phyloP scores from a whole-genome alignment of 2,797 vertebrate species.

The Cossypha niveicapilla region DNA sequence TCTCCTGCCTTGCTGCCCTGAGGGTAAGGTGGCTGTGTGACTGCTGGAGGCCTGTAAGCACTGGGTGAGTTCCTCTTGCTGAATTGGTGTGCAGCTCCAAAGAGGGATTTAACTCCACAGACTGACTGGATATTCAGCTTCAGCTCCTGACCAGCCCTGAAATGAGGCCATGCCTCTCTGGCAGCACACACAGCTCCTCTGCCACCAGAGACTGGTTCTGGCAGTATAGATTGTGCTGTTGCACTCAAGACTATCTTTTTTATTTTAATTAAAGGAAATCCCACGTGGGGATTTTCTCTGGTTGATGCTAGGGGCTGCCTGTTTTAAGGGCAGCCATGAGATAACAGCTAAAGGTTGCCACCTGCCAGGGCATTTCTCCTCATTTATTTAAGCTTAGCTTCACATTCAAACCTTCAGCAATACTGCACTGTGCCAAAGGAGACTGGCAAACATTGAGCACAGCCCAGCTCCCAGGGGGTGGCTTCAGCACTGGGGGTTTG shows the following conservation, averaged over 20 bases:
- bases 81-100: rapidly evolving
- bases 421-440: neutral
- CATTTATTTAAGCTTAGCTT: neutral
- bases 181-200: neutral
- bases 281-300: rapidly evolving
- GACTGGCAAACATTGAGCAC: rapidly evolving
- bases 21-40: neutral
- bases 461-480: rapidly evolving
- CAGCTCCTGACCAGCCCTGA: neutral
- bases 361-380: neutral
- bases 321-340: neutral
- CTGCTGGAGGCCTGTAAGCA: neutral
- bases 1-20: neutral
- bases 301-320: neutral
- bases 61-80: neutral
- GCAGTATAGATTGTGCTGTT: neutral
- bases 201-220: neutral
- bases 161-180: rapidly evolving
- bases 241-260: neutral
- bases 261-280: neutral
- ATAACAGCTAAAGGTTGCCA: neutral
- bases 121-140: neutral
- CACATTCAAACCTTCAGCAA: neutral
- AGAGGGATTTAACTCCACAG: neutral
- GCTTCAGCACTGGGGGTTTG: rapidly evolving